A percentile compares a stretch with the other conserved stretches of the same genome.
These are phyloP conservation scores for Enteromius paludinosus DNA, from an alignment of 2,797 vertebrate species.

Conservation along the genomic window DNA sequence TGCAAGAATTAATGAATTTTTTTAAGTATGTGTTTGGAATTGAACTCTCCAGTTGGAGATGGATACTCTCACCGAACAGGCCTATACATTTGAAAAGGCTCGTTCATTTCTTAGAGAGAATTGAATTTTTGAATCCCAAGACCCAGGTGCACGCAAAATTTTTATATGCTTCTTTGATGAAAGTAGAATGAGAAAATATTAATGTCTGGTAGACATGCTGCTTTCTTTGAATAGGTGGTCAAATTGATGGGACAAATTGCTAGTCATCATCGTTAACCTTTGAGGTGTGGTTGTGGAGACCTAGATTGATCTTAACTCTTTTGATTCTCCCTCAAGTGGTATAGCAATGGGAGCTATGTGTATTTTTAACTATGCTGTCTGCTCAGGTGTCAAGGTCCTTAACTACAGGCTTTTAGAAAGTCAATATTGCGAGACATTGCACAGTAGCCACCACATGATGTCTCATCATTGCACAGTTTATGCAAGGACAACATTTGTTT, in stretches of 20 bases:
- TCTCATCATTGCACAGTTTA: background rate
- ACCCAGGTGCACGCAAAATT: constrained; percentile 41
- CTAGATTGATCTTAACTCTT: constrained; percentile 30
- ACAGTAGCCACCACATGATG: too few relatives aligned
- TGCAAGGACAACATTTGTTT: background rate
- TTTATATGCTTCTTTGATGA: constrained; percentile 13
- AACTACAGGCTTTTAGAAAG: constrained; percentile 13
- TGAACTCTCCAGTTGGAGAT: background rate
- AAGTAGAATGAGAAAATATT: constrained; percentile 42
- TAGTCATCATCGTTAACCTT: constrained; percentile 31
- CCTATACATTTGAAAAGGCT: constrained; percentile 33
- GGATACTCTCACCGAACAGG: background rate
- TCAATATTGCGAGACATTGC: background rate
- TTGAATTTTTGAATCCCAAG: constrained; percentile 39
- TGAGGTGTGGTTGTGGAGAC: background rate
- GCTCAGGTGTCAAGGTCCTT: constrained; percentile 21
- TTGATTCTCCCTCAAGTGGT: constrained; percentile 39
- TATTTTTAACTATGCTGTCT: constrained; percentile 40
- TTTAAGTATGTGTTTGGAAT: background rate
- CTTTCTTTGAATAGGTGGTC: constrained; percentile 32
- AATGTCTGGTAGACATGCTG: constrained; percentile 35
- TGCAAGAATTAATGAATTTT: background rate
- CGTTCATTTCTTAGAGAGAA: constrained; percentile 24
- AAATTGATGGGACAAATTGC: constrained; percentile 25
- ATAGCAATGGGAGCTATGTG: constrained; percentile 34